Evolutionary conservation across 1,140 invertebrate species (phyloP), one percentile per base, ranked within the genome.

Genomic region (Papilio xuthus): DNA sequence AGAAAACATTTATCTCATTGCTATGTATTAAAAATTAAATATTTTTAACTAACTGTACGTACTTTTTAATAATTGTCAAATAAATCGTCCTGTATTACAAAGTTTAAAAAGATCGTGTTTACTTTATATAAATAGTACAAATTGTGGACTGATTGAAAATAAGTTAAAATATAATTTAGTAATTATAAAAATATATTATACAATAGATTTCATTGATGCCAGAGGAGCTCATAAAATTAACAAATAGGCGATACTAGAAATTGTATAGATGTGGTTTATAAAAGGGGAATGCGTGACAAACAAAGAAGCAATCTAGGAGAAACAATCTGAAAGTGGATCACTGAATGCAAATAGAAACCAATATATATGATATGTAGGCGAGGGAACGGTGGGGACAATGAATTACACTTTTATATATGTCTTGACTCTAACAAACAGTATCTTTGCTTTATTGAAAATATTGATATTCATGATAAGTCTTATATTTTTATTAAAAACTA

Each of bases 321-420:
- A 73, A 73, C 42, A 73, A 15, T 73, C 71, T 23, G 37, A 3
- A 9, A 73, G 71, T 47, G 23, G 71, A 47, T 26, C 41, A 3
- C n/a, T 44, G 23, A 73, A 73, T 73, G 71, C 41, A 73, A 73
- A 73, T 73, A 73, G 42, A 73, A 73, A 42, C 71, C 13, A n/a
- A 73, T 81, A 78, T 77, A 82, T 82, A 85, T 81, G 82, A 83
- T 82, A 82, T 75, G 44, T 78, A 60, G 77, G 77, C 41, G 77
- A 80, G 81, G 84, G 67, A 63, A 78, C 76, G 76, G 76, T 67
- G 69, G 73, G 82, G 82, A 87, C 85, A 88, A 87, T 88, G 84
- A 86, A 83, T 84, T 85, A 86, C 85, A 85, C 84, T 87, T 88
- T 83, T 81, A 78, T 72, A 81, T 72, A 81, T 82, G 70, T 80